phyloP scores from a whole-genome alignment of 2,888 invertebrate genomes.

The Sarcophaga rosellei region DNA sequence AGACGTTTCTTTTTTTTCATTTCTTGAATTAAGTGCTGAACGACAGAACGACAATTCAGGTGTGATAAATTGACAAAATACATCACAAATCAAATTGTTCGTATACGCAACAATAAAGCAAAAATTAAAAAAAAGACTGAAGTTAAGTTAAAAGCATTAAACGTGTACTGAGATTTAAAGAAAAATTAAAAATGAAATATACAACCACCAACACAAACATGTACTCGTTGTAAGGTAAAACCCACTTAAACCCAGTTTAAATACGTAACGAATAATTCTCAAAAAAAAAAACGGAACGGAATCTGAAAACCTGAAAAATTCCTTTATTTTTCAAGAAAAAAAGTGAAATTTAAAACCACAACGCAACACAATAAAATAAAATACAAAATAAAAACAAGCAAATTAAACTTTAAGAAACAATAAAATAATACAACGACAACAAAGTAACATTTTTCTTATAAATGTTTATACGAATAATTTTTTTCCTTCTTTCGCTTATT shows the following conservation, averaged over 20 bases:
- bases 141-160: slow-evolving; percentile 56
- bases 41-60: slow-evolving; percentile 47
- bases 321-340: background rate
- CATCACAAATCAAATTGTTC: slow-evolving; percentile 53
- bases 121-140: background rate
- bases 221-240: background rate
- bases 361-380: background rate
- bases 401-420: slow-evolving; percentile 31
- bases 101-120: slow-evolving; percentile 54
- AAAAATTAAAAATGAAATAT: slow-evolving; percentile 35
- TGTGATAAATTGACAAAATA: slow-evolving; percentile 62
- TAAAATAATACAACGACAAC: slow-evolving; percentile 4
- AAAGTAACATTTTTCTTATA: background rate
- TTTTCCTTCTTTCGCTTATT: background rate
- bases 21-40: slow-evolving; percentile 53
- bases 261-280: background rate
- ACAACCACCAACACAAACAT: background rate
- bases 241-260: background rate
- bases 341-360: slow-evolving; percentile 20
- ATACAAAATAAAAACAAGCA: background rate
- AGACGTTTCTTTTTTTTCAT: too few relatives aligned
- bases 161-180: slow-evolving; percentile 41
- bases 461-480: background rate
- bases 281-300: background rate
- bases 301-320: background rate